Conservation (phyloP, 1,140 invertebrate genomes). For the Adoxophyes honmai region DNA sequence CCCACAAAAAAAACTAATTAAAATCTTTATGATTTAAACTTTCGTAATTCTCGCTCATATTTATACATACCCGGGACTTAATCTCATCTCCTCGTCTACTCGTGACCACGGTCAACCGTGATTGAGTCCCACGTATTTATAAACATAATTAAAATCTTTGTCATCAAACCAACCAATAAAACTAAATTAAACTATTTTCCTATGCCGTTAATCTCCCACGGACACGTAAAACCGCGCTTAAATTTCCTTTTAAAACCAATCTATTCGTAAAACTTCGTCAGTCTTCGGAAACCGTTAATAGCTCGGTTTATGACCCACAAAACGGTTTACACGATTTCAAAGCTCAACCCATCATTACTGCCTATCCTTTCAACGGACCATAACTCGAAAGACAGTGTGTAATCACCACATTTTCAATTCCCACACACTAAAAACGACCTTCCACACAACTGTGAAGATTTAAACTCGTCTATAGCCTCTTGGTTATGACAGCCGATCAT, state of each 20-base stretch:
- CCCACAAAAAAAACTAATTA: too few species aligned
- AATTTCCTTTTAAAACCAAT: neutral
- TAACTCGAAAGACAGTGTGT: slow-evolving; percentile 22
- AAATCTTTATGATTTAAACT: too few species aligned
- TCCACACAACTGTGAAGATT: neutral
- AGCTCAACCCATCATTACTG: slow-evolving; percentile 40
- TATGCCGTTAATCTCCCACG: neutral
- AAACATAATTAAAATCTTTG: too few species aligned
- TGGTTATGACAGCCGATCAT: slow-evolving; percentile 32
- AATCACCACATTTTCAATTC: slow-evolving; percentile 18
- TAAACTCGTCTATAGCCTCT: neutral
- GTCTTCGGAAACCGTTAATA: neutral
- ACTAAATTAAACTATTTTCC: neutral
- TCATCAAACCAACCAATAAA: neutral
- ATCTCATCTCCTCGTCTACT: too few species aligned
- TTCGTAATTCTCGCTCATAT: too few species aligned
- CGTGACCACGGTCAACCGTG: too few species aligned
- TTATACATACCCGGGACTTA: too few species aligned
- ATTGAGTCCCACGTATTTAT: too few species aligned
- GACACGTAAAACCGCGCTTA: slow-evolving; percentile 6
- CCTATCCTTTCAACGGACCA: slow-evolving; percentile 32
- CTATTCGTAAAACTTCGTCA: slow-evolving; percentile 7
- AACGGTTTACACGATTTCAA: slow-evolving; percentile 6
- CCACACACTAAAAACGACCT: neutral
- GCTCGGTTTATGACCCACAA: slow-evolving; percentile 5